Conservation (phyloP, 2,888 invertebrate species). For the Hypselothyrea guttata region DNA sequence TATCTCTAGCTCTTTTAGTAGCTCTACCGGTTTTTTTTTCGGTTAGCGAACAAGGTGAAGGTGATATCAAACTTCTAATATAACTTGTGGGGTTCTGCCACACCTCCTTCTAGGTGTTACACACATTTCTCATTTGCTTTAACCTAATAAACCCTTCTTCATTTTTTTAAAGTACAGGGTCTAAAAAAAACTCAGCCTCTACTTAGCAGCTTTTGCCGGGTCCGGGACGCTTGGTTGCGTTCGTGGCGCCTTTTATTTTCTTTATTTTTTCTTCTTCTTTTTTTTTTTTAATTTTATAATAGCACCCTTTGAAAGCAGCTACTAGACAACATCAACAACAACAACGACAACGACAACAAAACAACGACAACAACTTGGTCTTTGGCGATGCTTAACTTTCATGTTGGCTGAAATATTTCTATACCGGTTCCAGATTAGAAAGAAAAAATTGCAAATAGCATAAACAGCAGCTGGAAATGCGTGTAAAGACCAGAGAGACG, state of each 20-base stretch:
- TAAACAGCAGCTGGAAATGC: constrained; percentile 54
- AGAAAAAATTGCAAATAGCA: constrained; percentile 69
- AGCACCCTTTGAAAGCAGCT: constrained; percentile 56
- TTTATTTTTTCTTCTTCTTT: constrained; percentile 10
- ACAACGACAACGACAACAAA: constrained; percentile 15
- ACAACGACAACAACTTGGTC: constrained; percentile 16
- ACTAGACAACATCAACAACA: constrained; percentile 43
- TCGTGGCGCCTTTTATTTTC: constrained; percentile 67
- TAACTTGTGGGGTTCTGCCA: no score
- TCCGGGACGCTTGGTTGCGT: constrained; percentile 57
- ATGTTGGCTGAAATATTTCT: constrained; percentile 70
- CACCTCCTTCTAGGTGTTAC: no score
- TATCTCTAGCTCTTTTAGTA: no score
- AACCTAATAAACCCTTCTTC: no score
- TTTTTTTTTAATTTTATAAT: constrained; percentile 22
- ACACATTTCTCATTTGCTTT: no score
- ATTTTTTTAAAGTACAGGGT: no score
- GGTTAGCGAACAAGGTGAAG: no score
- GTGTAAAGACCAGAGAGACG: constrained; percentile 23
- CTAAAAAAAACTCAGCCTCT: constrained; percentile 48
- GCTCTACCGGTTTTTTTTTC: no score
- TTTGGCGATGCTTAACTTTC: constrained; percentile 63
- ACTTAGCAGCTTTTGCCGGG: constrained; percentile 64
- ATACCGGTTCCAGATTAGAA: constrained; percentile 76
- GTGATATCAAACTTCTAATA: no score